A percentile compares a stretch with the other conserved stretches of the same genome.
Evolutionary conservation across 37 sponge, comb jelly and placozoan genomes (phyloP).

Genomic region (Eunapius fragilis): DNA sequence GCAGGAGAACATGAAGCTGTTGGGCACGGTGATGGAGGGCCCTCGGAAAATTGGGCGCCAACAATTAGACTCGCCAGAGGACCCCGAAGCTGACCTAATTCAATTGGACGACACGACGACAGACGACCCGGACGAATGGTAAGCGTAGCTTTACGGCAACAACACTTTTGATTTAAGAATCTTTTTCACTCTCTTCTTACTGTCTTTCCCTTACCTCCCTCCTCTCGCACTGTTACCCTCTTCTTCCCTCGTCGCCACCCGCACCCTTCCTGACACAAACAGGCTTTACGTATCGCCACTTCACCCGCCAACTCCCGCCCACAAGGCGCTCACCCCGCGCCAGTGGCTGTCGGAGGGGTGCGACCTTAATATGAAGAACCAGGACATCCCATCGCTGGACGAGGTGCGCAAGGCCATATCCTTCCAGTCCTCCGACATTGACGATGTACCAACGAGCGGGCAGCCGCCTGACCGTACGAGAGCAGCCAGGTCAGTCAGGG

Average conservation of each 20-base stretch:
- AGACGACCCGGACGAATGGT: conserved; percentile 58
- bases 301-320: conserved; percentile 47
- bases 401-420: conserved; percentile 53
- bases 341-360: conserved; percentile 55
- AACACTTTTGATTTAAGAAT: neutral
- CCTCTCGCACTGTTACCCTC: neutral
- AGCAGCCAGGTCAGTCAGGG: neutral
- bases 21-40: conserved; percentile 12
- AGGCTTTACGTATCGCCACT: conserved; percentile 69
- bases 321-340: conserved; percentile 50
- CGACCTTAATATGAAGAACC: neutral
- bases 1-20: conserved; percentile 54
- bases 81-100: conserved; percentile 11
- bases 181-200: neutral
- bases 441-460: neutral
- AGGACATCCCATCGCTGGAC: conserved; percentile 36
- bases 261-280: neutral
- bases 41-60: neutral
- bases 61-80: neutral
- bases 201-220: neutral
- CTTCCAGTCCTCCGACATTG: neutral
- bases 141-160: neutral
- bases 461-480: no score
- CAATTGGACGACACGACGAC: neutral
- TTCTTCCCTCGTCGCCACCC: neutral